phyloP scores from a whole-genome alignment of 2,888 invertebrate genomes.

The Isoperla grammatica region DNA sequence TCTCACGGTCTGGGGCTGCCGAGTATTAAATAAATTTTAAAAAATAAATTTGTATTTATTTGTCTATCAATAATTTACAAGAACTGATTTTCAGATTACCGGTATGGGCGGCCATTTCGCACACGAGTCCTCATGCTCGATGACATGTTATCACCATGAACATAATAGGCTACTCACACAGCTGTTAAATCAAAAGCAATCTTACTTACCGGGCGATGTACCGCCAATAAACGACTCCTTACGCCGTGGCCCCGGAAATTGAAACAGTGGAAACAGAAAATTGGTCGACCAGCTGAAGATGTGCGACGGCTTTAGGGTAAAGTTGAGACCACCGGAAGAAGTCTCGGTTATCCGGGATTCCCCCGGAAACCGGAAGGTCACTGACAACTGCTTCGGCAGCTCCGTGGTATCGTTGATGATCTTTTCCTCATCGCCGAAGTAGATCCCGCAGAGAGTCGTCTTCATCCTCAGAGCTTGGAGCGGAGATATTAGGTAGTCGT shows the following conservation, averaged over 20 bases:
- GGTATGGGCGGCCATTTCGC: too few species aligned
- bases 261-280: conserved; percentile 58
- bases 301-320: conserved; percentile 30
- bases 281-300: conserved; percentile 60
- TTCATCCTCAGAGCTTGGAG: background rate
- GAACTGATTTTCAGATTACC: too few species aligned
- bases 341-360: conserved; percentile 47
- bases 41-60: too few species aligned
- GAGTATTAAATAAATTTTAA: too few species aligned
- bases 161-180: too few species aligned
- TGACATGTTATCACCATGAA: too few species aligned
- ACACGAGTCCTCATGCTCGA: too few species aligned
- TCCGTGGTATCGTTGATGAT: conserved; percentile 39
- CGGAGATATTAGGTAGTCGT: conserved; percentile 7
- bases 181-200: too few species aligned
- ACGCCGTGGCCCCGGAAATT: conserved; percentile 60
- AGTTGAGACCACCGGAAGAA: conserved; percentile 32
- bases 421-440: conserved; percentile 55
- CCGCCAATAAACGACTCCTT: conserved; percentile 42
- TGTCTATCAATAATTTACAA: too few species aligned
- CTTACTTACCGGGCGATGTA: conserved; percentile 58
- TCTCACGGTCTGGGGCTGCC: too few species aligned
- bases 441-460: conserved; percentile 49
- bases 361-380: conserved; percentile 59
- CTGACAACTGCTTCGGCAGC: conserved; percentile 48